These are phyloP conservation scores for Probosciger aterrimus DNA, from an alignment of 2,113 vertebrate species.

Conservation along the genomic window DNA sequence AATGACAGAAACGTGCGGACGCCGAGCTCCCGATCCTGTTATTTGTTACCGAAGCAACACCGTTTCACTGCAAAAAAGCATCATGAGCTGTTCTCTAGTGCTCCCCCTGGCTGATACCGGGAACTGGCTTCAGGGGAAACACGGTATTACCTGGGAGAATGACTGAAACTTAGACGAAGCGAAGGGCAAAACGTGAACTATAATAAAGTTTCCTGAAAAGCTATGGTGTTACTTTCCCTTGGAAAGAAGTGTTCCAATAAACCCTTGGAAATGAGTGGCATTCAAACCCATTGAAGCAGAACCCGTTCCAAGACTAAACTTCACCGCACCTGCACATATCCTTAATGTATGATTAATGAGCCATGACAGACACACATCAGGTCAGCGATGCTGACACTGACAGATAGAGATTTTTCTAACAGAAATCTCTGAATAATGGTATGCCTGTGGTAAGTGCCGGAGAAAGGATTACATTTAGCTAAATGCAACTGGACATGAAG, in stretches of 20 bases:
- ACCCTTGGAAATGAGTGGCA: background rate
- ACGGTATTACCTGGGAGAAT: background rate
- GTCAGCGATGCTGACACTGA: background rate
- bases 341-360: background rate
- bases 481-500: constrained; percentile 7
- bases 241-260: background rate
- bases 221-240: background rate
- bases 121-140: background rate
- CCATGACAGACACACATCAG: background rate
- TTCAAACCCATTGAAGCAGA: background rate
- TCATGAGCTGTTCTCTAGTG: background rate
- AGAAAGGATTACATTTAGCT: background rate
- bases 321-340: background rate
- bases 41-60: background rate
- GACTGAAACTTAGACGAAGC: background rate
- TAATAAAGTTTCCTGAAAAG: background rate
- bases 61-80: background rate
- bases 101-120: background rate
- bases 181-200: background rate
- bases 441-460: background rate
- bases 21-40: fast-evolving
- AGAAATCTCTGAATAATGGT: background rate
- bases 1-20: background rate
- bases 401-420: background rate
- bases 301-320: background rate